These are phyloP conservation scores for Embidobia sp. DNA, from an alignment of 2,888 invertebrate species.

Conservation along the genomic window DNA sequence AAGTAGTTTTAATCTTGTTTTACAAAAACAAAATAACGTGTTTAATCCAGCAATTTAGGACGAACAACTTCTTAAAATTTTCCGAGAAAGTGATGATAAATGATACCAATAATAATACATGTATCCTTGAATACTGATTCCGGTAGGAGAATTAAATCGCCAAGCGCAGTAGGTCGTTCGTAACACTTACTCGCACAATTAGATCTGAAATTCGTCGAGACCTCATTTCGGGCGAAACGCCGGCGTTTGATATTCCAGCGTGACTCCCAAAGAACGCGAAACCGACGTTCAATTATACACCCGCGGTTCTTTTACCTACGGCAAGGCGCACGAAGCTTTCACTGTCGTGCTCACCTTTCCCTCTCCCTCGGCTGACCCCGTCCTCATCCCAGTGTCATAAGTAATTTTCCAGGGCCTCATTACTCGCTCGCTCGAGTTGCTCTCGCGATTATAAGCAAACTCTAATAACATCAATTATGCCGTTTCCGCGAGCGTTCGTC, in stretches of 20 bases:
- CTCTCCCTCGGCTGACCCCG: slow-evolving; percentile 40
- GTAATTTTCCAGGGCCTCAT: slow-evolving; percentile 76
- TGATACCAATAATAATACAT: no score
- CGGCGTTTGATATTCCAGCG: neutral
- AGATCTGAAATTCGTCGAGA: no score
- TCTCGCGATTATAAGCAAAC: slow-evolving; percentile 71
- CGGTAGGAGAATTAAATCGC: no score
- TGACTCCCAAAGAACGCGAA: neutral
- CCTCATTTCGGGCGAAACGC: no score
- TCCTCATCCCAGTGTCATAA: slow-evolving; percentile 66
- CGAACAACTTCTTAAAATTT: no score
- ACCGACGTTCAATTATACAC: slow-evolving; percentile 8
- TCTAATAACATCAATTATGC: slow-evolving; percentile 80
- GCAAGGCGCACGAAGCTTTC: slow-evolving; percentile 43
- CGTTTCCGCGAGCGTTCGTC: slow-evolving; percentile 75
- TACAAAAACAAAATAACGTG: no score
- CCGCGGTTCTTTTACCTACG: slow-evolving; percentile 6
- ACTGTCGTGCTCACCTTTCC: slow-evolving; percentile 55
- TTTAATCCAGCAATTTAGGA: no score
- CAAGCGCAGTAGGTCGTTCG: no score
- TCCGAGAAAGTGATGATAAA: no score
- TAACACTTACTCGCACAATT: no score
- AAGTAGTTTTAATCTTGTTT: no score
- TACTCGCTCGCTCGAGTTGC: slow-evolving; percentile 72
- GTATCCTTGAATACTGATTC: no score